These are phyloP conservation scores for Theodoxus fluviatilis DNA, from an alignment of 2,888 invertebrate genomes.

Conservation along the genomic window DNA sequence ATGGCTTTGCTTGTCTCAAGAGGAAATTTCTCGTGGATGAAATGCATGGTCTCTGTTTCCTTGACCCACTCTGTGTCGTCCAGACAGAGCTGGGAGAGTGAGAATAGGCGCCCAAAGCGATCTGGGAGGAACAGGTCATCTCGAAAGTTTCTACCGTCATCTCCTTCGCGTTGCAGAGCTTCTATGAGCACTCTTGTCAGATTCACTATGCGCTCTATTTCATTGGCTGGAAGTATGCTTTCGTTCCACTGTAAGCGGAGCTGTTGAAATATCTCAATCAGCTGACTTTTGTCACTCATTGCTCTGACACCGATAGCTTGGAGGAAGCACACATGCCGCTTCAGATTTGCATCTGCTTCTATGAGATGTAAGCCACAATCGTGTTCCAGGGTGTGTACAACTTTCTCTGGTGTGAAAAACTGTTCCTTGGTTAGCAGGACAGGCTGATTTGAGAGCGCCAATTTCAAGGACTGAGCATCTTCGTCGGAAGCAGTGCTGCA, in stretches of 20 bases:
- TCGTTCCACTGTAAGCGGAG: not conserved
- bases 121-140: conserved; percentile 26
- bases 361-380: conserved; percentile 28
- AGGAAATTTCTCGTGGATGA: conserved; percentile 37
- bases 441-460: not conserved
- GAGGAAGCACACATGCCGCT: not conserved
- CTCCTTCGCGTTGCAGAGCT: not conserved
- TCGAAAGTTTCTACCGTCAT: not conserved
- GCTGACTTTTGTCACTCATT: not conserved
- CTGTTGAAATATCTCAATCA: not conserved
- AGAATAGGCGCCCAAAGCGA: conserved; percentile 11
- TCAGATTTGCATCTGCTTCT: conserved; percentile 11
- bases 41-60: conserved; percentile 34
- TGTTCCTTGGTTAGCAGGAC: not conserved
- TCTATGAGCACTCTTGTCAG: conserved; percentile 14
- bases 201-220: not conserved
- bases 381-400: conserved; percentile 17
- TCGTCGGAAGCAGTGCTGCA: no score
- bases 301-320: not conserved
- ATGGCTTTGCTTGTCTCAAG: conserved; percentile 41
- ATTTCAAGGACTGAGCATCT: no score
- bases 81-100: conserved; percentile 37
- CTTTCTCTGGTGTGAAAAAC: conserved; percentile 12
- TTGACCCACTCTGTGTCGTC: conserved; percentile 41
- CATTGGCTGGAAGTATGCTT: not conserved